A percentile compares a stretch with the other conserved stretches of the same genome.
Evolutionary conservation across 2,888 invertebrate species (phyloP).

Genomic region (Ferrisia virgata): DNA sequence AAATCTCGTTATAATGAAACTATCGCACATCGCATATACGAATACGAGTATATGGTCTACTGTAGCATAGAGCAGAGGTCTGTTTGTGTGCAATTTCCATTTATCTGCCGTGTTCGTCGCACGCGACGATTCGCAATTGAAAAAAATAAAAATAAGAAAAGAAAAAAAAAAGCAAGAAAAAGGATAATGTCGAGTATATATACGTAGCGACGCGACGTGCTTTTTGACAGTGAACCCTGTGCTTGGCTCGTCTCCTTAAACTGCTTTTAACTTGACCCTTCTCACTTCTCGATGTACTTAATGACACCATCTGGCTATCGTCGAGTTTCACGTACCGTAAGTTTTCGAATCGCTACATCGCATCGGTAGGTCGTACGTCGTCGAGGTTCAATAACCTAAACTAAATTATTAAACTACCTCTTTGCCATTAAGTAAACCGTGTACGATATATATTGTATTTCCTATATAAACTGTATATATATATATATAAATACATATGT

Average conservation of each 20-base stretch:
- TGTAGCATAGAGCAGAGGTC: too few species aligned
- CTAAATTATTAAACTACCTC: background rate
- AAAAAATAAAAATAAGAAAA: too few species aligned
- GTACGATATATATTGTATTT: background rate
- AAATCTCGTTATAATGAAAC: constrained; percentile 17
- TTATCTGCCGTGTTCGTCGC: background rate
- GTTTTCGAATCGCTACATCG: background rate
- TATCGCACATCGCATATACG: background rate
- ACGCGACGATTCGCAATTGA: background rate
- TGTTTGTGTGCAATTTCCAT: background rate
- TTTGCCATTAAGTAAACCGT: background rate
- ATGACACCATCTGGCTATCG: background rate
- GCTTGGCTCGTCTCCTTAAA: background rate
- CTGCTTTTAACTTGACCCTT: background rate
- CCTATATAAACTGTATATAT: too few species aligned
- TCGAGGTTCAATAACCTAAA: background rate
- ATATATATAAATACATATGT: too few species aligned
- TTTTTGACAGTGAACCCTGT: background rate
- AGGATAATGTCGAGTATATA: background rate
- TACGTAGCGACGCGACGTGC: background rate
- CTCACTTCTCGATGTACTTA: background rate
- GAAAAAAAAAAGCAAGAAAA: too few species aligned
- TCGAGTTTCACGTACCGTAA: background rate
- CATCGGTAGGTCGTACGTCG: too few species aligned
- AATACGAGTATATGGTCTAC: too few species aligned